Conservation (phyloP, 2,888 invertebrate genomes). For the Drosophila koepferae region DNA sequence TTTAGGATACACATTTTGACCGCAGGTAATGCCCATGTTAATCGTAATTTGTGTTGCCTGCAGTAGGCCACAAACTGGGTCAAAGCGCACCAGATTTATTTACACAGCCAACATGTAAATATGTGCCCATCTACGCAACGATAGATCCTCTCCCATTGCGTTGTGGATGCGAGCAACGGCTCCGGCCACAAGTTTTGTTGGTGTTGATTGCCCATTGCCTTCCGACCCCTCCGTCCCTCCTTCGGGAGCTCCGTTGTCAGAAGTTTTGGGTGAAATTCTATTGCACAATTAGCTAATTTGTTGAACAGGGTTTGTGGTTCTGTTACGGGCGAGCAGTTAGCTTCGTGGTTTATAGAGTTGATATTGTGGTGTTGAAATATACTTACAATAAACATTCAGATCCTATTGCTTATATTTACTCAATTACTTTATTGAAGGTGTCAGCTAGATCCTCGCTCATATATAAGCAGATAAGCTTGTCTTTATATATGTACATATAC, state of each 20-base stretch:
- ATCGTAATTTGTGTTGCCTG: slow-evolving; percentile 54
- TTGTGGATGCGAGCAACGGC: slow-evolving; percentile 26
- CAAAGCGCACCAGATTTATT: slow-evolving; percentile 54
- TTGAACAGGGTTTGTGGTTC: slow-evolving; percentile 4
- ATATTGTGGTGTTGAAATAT: slow-evolving; percentile 26
- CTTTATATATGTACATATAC: too few species aligned
- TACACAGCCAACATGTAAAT: slow-evolving; percentile 45
- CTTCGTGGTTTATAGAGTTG: slow-evolving; percentile 33
- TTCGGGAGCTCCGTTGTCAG: slow-evolving; percentile 17
- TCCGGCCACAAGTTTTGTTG: slow-evolving; percentile 33
- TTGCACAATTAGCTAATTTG: slow-evolving; percentile 52
- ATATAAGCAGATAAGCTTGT: too few species aligned
- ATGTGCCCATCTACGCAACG: slow-evolving; percentile 13
- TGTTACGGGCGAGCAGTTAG: slow-evolving; percentile 17
- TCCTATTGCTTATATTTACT: slow-evolving; percentile 3
- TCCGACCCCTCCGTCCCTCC: neutral
- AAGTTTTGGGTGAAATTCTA: slow-evolving; percentile 29
- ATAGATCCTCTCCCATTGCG: neutral
- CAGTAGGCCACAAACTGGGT: slow-evolving; percentile 45
- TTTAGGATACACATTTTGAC: neutral
- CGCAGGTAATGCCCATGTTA: slow-evolving; percentile 36
- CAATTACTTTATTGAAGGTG: slow-evolving; percentile 11
- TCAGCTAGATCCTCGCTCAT: neutral
- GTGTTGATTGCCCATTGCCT: slow-evolving; percentile 38
- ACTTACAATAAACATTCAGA: slow-evolving; percentile 38